Conservation (phyloP, 2,797 vertebrate genomes). For the Scyliorhinus canicula region DNA sequence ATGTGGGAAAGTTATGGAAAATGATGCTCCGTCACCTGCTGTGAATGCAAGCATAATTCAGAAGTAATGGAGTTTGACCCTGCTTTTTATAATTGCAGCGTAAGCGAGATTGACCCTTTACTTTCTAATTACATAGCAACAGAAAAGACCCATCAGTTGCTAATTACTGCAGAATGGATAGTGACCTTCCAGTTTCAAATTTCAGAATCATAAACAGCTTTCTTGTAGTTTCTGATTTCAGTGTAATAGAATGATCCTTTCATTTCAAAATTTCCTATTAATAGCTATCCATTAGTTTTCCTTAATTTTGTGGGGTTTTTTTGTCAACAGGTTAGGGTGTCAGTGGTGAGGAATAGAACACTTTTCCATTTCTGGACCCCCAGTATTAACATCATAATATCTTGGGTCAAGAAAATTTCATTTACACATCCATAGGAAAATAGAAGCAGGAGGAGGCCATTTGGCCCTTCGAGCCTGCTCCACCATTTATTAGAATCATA, state of each 20-base stretch:
- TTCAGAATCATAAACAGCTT: neutral
- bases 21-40: neutral
- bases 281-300: neutral
- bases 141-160: neutral
- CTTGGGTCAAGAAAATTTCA: neutral
- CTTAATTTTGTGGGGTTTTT: neutral
- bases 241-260: neutral
- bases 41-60: neutral
- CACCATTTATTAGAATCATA: no score
- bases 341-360: neutral
- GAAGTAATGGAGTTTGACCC: neutral
- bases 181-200: neutral
- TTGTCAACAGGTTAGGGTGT: neutral
- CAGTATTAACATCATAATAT: neutral
- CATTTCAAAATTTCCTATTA: neutral
- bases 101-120: neutral
- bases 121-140: slow-evolving; percentile 24
- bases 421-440: no score
- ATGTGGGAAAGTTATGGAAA: neutral
- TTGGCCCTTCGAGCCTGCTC: no score
- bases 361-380: neutral
- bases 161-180: neutral
- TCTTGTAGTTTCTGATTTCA: neutral
- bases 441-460: no score
- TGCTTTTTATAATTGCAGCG: neutral